Base-by-base conservation (phyloP, 1,140 invertebrate species). In the Charaxes varanes region DNA sequence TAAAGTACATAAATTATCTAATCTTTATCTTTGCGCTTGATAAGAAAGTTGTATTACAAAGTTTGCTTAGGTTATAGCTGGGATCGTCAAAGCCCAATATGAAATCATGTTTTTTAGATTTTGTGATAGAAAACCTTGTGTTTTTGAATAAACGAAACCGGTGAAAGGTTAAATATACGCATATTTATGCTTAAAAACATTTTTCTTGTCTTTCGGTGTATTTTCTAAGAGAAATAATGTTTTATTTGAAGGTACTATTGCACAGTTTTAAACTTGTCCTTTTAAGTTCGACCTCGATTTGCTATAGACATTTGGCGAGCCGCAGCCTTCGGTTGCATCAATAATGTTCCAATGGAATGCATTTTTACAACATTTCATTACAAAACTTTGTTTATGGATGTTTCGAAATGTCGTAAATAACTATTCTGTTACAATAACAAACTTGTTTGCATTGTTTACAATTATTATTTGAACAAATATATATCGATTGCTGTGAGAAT, bases 71-170 rank as follows among this genome's bases (percentile, higher is more conserved):
- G 73, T 80, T 82, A 78, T 65, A 53, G 48, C 31, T 22, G 18
- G 54, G 49, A 35, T 36, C 56, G 37, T 51, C 34, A 36, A 40
- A 59, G 38, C 30, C 26, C 30, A 50, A 18, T 46, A 53, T 52
- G 44, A 34, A 45, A 45, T 65, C 69, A 79, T 82, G 73, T 82
- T 82, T 81, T 77, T 57, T 32, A 45, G 24, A 58, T 70, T 78
- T 78, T 81, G 50, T 61, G 41, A 51, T 68, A 57, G 44, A 70
- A 71, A 69, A 64, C 37, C 24, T 30, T 43, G 15, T 35, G 24
- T 41, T 40, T 34, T 11, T 40, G 27, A 17, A 31, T 26, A 13
- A 27, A 15, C 19, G 37, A 26, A 24, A 26, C 24, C 36, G 26
- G 45, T 53, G 44, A 24, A 31, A 23, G 43, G 48, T 52, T 53